Base-by-base conservation (phyloP, 2,797 vertebrate species). In the Leptoclinus maculatus region DNA sequence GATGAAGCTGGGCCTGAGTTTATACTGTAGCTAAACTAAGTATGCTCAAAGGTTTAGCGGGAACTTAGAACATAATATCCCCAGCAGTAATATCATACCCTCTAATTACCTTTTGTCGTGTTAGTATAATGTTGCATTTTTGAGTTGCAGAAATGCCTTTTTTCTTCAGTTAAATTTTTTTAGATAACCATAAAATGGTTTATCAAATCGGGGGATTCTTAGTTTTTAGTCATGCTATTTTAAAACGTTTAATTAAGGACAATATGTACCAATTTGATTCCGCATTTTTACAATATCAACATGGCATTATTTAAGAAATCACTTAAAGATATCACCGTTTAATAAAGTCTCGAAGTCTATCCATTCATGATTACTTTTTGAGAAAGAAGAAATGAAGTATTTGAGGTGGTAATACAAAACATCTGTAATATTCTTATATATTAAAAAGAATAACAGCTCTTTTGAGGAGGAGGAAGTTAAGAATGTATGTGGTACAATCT, bases 1-100 rank as follows among this genome's bases (percentile, higher is more conserved):
- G 65, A 62, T 41, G 56, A 76, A 82, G 60, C 70, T 78, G 60
- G 56, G 71, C 27, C n/a, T 34, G 57, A 38, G 71, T 73, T 82
- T 29, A 60, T 21, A 43, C 54, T 71, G 36, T n/a, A 27, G 68
- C 36, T 66, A 63, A 79, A 73, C 45, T 54, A 47, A 71, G 21
- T 39, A 0, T 56, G 4, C 6, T 32, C 3, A 27, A 54, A 67
- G 27, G 64, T 23, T 47, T 9, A 54, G 23, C 19, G 16, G 54
- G 10, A 10, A 57, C n/a, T 53, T 23, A 16, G 8, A 51, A 75
- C n/a, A 34, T 21, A 43, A 17, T 17, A 13, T 23, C 45, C 45
- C 5, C 3, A 27, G 72, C 66, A 51, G 29, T 4, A 23, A 0
- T 32, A 56, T 36, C 36, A n/a, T 16, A 51, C 51, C 7, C 66